Percentiles rank a stretch among this genome's conserved stretches.
Conservation (phyloP, 37 sponge, comb jelly and placozoan genomes). For the Bolinopsis microptera region DNA sequence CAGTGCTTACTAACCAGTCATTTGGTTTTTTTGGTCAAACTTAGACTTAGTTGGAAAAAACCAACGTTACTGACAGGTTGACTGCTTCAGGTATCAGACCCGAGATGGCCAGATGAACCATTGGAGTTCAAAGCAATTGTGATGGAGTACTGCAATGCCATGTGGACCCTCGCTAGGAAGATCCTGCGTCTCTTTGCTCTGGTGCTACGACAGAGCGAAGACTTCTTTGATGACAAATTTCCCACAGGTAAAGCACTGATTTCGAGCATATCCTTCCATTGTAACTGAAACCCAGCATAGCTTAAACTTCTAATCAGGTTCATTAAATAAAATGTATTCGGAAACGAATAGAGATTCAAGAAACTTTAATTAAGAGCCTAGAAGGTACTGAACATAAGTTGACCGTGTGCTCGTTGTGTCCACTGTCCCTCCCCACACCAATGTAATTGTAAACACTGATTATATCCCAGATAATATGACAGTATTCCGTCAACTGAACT, state of each 20-base stretch:
- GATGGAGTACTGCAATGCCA: neutral
- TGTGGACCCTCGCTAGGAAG: neutral
- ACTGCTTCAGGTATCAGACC: neutral
- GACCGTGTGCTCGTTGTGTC: no score
- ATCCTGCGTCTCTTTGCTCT: neutral
- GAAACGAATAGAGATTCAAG: no score
- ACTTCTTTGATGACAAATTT: neutral
- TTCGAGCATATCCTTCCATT: neutral
- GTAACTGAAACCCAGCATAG: neutral
- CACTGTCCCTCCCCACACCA: no score
- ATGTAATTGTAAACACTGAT: no score
- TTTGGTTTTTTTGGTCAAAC: no score
- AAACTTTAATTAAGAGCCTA: no score
- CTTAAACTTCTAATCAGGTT: neutral
- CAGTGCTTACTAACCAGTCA: no score
- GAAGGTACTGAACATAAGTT: no score
- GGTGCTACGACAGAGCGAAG: neutral
- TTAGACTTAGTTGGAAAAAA: no score
- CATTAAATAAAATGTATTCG: no score
- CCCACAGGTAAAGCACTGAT: no score
- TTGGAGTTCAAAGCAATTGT: neutral
- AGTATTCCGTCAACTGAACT: neutral
- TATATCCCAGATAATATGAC: neutral
- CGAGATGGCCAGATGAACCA: neutral
- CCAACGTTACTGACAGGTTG: no score